Evolutionary conservation across 1,140 invertebrate genomes (phyloP).

Genomic region (Nephila pilipes): DNA sequence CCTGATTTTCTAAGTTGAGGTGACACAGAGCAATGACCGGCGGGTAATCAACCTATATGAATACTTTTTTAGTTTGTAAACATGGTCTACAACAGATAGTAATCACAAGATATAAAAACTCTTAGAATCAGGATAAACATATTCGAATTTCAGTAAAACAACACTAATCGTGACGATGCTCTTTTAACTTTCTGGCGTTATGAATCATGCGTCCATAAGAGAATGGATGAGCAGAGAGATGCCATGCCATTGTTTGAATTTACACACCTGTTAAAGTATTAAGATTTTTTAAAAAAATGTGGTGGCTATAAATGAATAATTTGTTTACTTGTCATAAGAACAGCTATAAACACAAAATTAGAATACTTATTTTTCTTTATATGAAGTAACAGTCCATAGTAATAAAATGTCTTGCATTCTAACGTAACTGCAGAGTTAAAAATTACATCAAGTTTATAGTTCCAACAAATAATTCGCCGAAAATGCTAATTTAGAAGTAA

Average conservation of each 20-base stretch:
- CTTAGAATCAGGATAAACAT: neutral
- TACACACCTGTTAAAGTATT: neutral
- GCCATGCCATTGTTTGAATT: neutral
- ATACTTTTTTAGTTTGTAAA: slow-evolving; percentile 13
- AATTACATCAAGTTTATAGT: too few species aligned
- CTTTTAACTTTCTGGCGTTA: neutral
- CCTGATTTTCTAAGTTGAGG: neutral
- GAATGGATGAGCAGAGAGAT: neutral
- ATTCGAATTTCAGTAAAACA: neutral
- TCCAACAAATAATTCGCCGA: too few species aligned
- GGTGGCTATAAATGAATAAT: neutral
- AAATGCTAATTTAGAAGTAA: too few species aligned
- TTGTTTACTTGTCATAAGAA: neutral
- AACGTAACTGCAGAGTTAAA: too few species aligned
- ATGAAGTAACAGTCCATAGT: too few species aligned
- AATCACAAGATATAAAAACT: neutral
- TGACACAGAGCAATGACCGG: slow-evolving; percentile 10
- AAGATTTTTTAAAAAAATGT: neutral
- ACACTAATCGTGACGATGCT: neutral
- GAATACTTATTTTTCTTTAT: too few species aligned
- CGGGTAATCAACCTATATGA: neutral
- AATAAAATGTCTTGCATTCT: too few species aligned
- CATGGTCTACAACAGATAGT: slow-evolving; percentile 1
- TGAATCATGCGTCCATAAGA: too few species aligned
- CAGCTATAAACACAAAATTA: neutral